Conservation (phyloP, 1,140 invertebrate species). For the Hyposmocoma kahamanoa region DNA sequence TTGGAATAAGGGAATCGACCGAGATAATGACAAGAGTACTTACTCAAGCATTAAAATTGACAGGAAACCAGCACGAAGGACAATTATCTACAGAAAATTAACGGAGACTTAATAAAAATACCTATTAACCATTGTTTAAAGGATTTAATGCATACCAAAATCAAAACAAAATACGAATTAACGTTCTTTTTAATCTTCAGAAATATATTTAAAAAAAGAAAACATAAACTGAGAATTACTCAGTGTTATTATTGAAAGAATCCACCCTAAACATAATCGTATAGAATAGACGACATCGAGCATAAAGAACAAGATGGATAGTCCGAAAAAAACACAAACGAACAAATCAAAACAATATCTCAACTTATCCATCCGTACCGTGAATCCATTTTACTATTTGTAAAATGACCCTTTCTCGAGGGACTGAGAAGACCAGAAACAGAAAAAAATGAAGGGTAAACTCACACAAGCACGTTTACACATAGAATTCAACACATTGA, state of each 20-base stretch:
- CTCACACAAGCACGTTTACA: slow-evolving; percentile 12
- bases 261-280: neutral
- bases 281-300: neutral
- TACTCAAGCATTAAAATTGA: neutral
- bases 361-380: slow-evolving; percentile 7
- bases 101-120: neutral
- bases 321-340: slow-evolving; percentile 5
- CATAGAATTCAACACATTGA: slow-evolving; percentile 16
- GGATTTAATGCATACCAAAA: too few relatives aligned
- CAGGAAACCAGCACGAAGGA: neutral
- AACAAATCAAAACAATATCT: slow-evolving; percentile 22
- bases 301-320: neutral
- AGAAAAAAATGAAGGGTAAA: slow-evolving; percentile 19
- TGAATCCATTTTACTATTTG: slow-evolving; percentile 23
- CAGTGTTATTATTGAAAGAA: too few relatives aligned
- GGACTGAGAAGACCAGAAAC: slow-evolving; percentile 21
- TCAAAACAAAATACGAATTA: too few relatives aligned
- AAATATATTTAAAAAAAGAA: too few relatives aligned
- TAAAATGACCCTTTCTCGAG: slow-evolving; percentile 28
- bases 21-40: neutral
- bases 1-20: neutral
- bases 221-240: too few relatives aligned
- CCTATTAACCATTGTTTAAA: too few relatives aligned
- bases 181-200: too few relatives aligned
- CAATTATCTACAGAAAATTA: neutral